A percentile compares a stretch with the other conserved stretches of the same genome.
Evolutionary conservation across 2,113 vertebrate species (phyloP).

Genomic region (Pluvianellus socialis): DNA sequence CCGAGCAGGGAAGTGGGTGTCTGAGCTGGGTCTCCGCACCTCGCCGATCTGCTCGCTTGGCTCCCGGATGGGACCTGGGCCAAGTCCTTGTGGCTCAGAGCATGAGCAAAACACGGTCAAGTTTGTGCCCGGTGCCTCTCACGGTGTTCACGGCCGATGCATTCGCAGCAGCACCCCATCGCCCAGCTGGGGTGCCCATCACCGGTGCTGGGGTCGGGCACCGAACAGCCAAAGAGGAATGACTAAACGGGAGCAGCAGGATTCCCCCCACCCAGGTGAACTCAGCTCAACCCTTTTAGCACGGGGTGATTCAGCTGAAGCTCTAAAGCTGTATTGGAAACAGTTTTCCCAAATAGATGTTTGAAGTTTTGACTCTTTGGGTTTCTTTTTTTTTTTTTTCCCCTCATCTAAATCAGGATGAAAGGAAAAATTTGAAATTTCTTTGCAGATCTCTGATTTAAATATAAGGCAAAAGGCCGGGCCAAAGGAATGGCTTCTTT

Average conservation of each 20-base stretch:
- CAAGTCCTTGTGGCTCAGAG: not conserved
- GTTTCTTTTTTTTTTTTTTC: not conserved
- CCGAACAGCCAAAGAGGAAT: not conserved
- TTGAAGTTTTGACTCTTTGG: not conserved
- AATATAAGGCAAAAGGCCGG: not conserved
- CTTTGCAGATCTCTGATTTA: not conserved
- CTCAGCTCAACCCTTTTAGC: not conserved
- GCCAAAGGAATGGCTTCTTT: not conserved
- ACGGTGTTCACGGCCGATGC: accelerated
- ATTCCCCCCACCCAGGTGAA: not conserved
- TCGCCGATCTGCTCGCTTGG: not conserved
- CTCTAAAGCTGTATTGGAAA: conserved; percentile 9
- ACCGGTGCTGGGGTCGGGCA: not conserved
- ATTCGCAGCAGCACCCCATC: not conserved
- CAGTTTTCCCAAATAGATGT: not conserved
- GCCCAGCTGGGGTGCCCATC: not conserved
- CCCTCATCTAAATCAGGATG: not conserved
- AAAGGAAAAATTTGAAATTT: not conserved
- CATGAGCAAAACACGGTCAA: accelerated
- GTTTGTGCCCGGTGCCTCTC: not conserved
- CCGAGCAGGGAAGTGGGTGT: not conserved
- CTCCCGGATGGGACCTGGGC: not conserved
- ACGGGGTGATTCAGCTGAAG: not conserved
- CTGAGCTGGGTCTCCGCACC: not conserved
- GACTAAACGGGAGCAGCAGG: not conserved